Evolutionary conservation across 1,140 invertebrate species (phyloP).

Genomic region (Aphaenogaster floridana): DNA sequence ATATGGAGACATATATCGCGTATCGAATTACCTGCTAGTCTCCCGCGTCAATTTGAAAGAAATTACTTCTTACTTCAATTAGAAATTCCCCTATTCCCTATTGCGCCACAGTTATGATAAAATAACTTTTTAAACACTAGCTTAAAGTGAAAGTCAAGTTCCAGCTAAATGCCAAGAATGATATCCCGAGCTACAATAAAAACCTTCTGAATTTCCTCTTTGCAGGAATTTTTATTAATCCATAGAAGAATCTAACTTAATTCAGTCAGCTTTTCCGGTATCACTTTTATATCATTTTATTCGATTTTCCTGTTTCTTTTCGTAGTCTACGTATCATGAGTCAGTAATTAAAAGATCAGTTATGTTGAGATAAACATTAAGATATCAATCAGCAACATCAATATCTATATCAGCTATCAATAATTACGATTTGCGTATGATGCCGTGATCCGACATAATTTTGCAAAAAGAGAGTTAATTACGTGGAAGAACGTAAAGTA

Average conservation of each 20-base stretch:
- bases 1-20: constrained; percentile 3
- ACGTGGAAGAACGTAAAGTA: background rate
- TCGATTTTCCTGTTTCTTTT: background rate
- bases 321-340: background rate
- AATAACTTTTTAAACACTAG: background rate
- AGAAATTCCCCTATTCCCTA: background rate
- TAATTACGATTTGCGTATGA: background rate
- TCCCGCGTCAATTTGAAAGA: background rate
- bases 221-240: background rate
- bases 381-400: background rate
- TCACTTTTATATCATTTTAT: background rate
- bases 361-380: background rate
- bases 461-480: constrained; percentile 10
- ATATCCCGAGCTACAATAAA: background rate
- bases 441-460: background rate
- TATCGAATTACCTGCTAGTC: background rate
- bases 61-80: background rate
- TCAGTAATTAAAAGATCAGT: background rate
- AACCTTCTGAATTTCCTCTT: background rate
- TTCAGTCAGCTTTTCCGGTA: background rate
- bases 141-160: background rate
- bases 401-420: background rate
- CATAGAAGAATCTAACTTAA: background rate
- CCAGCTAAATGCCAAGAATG: background rate
- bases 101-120: background rate